These are phyloP conservation scores for Heterocephalus glaber DNA, from an alignment of 2,113 vertebrate species.

Conservation along the genomic window DNA sequence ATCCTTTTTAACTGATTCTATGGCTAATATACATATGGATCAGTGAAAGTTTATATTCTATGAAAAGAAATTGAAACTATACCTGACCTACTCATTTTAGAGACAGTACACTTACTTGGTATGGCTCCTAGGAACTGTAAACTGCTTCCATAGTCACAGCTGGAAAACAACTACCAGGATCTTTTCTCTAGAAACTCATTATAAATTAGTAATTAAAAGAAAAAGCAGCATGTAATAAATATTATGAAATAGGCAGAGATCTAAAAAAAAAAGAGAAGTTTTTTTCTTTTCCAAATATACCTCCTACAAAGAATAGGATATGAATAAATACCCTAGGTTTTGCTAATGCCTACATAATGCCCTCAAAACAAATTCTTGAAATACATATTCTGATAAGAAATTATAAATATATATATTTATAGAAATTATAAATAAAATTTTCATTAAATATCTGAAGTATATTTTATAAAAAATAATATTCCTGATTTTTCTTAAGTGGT, in stretches of 20 bases:
- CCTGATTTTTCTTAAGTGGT: background rate
- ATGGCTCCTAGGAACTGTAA: background rate
- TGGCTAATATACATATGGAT: background rate
- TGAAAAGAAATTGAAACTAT: conserved; percentile 29
- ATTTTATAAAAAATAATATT: conserved; percentile 46
- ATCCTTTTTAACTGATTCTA: background rate
- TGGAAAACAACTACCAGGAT: conserved; percentile 27
- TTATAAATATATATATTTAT: no score
- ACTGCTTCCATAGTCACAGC: background rate
- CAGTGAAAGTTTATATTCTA: conserved; percentile 1
- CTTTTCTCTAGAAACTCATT: conserved; percentile 30
- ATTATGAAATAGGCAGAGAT: background rate
- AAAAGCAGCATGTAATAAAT: conserved; percentile 28
- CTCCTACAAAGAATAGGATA: background rate
- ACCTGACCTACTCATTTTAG: conserved; percentile 47
- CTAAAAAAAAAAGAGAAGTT: background rate
- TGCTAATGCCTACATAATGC: background rate
- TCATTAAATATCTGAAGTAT: conserved; percentile 21
- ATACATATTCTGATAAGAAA: background rate
- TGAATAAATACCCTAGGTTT: background rate
- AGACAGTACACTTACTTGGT: conserved; percentile 1
- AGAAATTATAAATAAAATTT: conserved; percentile 33
- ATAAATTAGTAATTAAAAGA: conserved; percentile 23
- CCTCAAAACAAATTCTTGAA: conserved; percentile 4
- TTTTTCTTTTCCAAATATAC: background rate